Evolutionary conservation across 1,140 invertebrate species (phyloP), one percentile per base, ranked within the genome.

Genomic region (Zaprionus camerounensis): DNA sequence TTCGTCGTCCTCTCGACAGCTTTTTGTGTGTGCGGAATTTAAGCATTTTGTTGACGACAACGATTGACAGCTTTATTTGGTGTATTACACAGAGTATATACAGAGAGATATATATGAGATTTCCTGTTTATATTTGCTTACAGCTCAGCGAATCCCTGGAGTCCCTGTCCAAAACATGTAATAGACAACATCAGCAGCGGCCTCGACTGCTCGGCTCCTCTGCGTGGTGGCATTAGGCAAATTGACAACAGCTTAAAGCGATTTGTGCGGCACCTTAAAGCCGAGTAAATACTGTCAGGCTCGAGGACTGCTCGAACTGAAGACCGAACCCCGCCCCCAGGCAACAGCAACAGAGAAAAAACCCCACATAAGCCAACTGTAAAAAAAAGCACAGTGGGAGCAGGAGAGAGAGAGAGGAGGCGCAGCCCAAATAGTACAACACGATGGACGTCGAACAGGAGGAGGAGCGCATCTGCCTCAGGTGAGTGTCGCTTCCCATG

Each of bases 221-320:
- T 63, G 67, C 68, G 67, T 53, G 41, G n/a, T 46, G 65, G 79
- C 76, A 85, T 85, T 91, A 85, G 85, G 85, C 81, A 90, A 85
- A 90, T 90, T 76, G 85, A 88, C 85, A 85, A 74, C 81, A 90
- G 85, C 86, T 90, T 90, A 90, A 80, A 90, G 72, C 85, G 87
- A 80, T 90, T 84, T 80, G 41, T 46, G 57, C 77, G 67, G 75
- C 74, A 82, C 71, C 85, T 90, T 90, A 85, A 88, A 82, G 85
- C 79, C 66, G 59, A 66, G 62, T 44, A 76, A 74, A 78, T 71
- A 71, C 77, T 82, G 81, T 90, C 85, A 80, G 74, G 56, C 66
- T 78, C 78, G 71, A 76, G 85, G 59, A 87, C 74, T 78, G 74
- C 59, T 20, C 66, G 5, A 70, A 13, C 65, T 46, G 64, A 7